These are phyloP conservation scores for Piaya cayana DNA, from an alignment of 2,113 vertebrate genomes.

Conservation along the genomic window DNA sequence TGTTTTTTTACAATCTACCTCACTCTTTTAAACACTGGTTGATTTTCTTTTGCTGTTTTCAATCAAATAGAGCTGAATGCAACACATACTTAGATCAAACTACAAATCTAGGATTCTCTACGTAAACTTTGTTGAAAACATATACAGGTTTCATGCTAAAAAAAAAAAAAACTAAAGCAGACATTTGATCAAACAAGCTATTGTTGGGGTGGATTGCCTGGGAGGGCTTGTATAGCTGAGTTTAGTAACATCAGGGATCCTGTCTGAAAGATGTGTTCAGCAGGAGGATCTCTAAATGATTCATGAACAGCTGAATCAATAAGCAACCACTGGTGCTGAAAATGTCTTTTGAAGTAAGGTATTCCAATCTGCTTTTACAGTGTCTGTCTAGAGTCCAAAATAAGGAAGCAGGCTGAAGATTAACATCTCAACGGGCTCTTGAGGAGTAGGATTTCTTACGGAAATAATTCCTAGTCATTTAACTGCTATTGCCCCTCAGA, in stretches of 20 bases:
- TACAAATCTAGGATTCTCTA: not conserved
- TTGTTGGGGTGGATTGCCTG: slow-evolving; percentile 46
- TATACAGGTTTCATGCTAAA: not conserved
- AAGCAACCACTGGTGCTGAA: slow-evolving; percentile 58
- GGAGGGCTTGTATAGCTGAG: slow-evolving; percentile 21
- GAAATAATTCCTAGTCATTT: slow-evolving; percentile 24
- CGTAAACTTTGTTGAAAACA: slow-evolving; percentile 35
- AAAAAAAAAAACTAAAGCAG: slow-evolving; percentile 24
- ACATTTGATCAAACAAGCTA: slow-evolving; percentile 43
- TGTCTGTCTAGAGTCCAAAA: slow-evolving; percentile 40
- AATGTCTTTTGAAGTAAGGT: slow-evolving; percentile 59
- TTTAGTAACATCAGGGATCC: slow-evolving; percentile 60
- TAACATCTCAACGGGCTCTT: slow-evolving; percentile 37
- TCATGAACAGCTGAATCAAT: slow-evolving; percentile 68
- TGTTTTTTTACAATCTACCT: not conserved
- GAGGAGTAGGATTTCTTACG: slow-evolving; percentile 29
- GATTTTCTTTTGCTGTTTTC: not conserved
- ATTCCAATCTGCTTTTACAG: slow-evolving; percentile 3
- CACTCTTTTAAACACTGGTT: not conserved
- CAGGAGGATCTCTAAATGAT: slow-evolving; percentile 69
- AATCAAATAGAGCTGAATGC: not conserved
- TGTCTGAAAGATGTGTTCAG: slow-evolving; percentile 48
- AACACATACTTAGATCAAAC: not conserved
- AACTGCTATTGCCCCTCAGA: slow-evolving; percentile 14
- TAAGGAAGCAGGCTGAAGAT: slow-evolving; percentile 39